Evolutionary conservation across 2,888 invertebrate genomes (phyloP), one percentile per base, ranked within the genome.

Genomic region (Polydrusus cervinus): DNA sequence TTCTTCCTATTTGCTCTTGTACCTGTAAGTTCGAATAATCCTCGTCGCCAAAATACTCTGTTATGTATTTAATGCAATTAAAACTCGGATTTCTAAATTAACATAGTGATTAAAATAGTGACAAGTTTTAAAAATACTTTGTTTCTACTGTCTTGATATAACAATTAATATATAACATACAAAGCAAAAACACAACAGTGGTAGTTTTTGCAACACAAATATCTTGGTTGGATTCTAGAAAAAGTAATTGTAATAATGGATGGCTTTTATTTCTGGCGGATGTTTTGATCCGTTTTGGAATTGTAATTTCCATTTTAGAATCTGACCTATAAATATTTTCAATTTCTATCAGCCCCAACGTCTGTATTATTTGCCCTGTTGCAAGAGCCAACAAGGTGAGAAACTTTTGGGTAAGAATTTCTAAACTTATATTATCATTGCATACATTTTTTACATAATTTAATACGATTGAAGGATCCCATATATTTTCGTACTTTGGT

Each of bases 391-490:
- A 16, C 10, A 45, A 45, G 0, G 16, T 43, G 6, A 43, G 57
- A 16, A 78, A 51, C 65, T 81, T 82, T 55, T 78, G 14, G 8
- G 76, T 57, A 9, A 73, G 11, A 1, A 60, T 20, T 45, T 72
- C 69, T 38, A 72, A 34, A 45, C 9, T 16, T 70, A 76, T 78
- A 11, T 76, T 77, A 18, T 75, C 71, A 69, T 65, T 71, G 40
- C 10, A 5, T 13, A 47, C 7, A 5, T 3, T 65, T 20, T n/a
- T 20, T 45, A 80, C 40, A 67, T 76, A 75, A 45, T 71, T 65
- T 18, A 81, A 65, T 9, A 81, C 81, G 16, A 71, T 14, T 13
- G 45, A 34, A 7, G 80, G 78, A 60, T 81, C 80, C 80, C 80
- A 80, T 2, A 78, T 80, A 6, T 34, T 43, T 20, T 75, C 49